Percentiles rank a stretch among this genome's conserved stretches.
phyloP scores from a whole-genome alignment of 2,888 invertebrate species.

The Listrodromus nycthemerus region DNA sequence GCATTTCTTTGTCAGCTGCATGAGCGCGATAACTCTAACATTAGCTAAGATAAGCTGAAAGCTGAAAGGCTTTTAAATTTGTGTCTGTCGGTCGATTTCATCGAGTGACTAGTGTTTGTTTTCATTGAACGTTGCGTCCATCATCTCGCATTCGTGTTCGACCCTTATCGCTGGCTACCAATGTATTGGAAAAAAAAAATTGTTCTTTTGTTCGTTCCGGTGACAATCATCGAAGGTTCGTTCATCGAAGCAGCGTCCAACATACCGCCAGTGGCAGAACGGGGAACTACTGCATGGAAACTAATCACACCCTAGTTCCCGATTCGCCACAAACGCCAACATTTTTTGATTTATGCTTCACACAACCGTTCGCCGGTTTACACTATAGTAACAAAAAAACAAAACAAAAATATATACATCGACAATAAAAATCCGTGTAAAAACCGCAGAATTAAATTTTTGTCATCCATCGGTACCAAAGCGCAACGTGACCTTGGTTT shows the following conservation, averaged over 20 bases:
- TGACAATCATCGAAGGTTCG: too few relatives aligned
- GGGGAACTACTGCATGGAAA: background rate
- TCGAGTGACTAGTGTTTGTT: too few relatives aligned
- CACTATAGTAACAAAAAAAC: background rate
- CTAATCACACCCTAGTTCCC: background rate
- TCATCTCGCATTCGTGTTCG: too few relatives aligned
- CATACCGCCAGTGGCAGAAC: background rate
- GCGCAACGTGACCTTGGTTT: background rate
- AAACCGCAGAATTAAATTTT: background rate
- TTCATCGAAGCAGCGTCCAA: background rate
- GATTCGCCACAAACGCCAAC: background rate
- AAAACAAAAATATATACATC: background rate
- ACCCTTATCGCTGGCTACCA: too few relatives aligned
- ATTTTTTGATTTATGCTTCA: background rate
- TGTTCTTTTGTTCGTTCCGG: background rate
- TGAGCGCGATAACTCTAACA: background rate
- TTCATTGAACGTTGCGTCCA: too few relatives aligned
- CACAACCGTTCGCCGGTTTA: background rate
- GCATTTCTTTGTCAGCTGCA: background rate
- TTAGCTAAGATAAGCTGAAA: too few relatives aligned
- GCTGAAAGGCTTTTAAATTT: too few relatives aligned
- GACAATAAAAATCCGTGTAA: background rate
- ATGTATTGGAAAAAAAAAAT: too few relatives aligned
- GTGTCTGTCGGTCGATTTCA: too few relatives aligned
- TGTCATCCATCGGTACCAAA: background rate